phyloP scores from a whole-genome alignment of 2,113 vertebrate species.

The Myotis lucifugus region DNA sequence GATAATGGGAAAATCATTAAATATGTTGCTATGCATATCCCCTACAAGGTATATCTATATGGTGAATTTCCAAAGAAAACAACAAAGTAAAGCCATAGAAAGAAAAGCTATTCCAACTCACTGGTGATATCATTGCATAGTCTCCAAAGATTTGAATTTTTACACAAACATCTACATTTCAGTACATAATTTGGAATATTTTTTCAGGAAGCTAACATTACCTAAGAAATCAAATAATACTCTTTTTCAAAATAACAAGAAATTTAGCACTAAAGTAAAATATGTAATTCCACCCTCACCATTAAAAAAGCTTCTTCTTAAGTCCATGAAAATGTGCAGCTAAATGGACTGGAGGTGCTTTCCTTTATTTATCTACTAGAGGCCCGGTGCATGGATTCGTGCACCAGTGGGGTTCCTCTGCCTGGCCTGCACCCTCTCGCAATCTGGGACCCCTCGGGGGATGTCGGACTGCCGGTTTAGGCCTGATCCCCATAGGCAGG shows the following conservation, averaged over 20 bases:
- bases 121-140: not conserved
- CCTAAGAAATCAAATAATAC: slow-evolving; percentile 24
- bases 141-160: not conserved
- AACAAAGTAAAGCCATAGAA: not conserved
- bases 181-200: not conserved
- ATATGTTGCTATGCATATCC: not conserved
- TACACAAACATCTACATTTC: not conserved
- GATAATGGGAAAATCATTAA: not conserved
- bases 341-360: not conserved
- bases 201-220: not conserved
- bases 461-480: no score
- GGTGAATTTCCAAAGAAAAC: not conserved
- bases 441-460: no score
- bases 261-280: slow-evolving; percentile 8
- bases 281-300: not conserved
- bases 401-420: no score
- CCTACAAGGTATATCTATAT: not conserved
- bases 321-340: not conserved
- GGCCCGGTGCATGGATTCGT: no score
- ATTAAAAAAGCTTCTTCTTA: not conserved
- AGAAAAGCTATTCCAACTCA: not conserved
- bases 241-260: slow-evolving; percentile 1
- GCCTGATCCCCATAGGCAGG: no score
- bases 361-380: not conserved
- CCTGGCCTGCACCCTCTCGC: no score